Evolutionary conservation across 2,888 invertebrate genomes (phyloP).

Genomic region (Orchesellides sinensis): DNA sequence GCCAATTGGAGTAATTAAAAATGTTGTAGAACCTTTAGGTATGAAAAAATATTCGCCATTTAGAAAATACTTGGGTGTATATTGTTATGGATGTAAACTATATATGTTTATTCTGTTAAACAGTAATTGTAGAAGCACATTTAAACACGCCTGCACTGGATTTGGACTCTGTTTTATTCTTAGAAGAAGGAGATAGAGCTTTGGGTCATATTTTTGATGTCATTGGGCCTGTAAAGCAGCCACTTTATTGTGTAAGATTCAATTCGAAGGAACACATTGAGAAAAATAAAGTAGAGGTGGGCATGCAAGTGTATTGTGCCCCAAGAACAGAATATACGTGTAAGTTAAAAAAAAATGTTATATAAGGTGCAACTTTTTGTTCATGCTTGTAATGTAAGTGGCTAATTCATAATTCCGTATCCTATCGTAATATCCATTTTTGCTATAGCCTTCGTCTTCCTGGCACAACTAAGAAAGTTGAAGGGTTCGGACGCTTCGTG

Average conservation of each 20-base stretch:
- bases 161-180: slow-evolving; percentile 91
- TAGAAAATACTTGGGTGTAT: neutral
- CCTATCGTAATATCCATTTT: slow-evolving; percentile 7
- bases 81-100: neutral
- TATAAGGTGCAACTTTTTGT: no score
- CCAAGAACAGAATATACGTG: slow-evolving; percentile 85
- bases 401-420: neutral
- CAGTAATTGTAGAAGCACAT: slow-evolving; percentile 87
- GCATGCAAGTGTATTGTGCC: slow-evolving; percentile 88
- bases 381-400: slow-evolving; percentile 2
- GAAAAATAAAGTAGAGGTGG: slow-evolving; percentile 82
- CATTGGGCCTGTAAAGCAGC: slow-evolving; percentile 90
- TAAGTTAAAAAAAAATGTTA: no score
- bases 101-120: slow-evolving; percentile 1
- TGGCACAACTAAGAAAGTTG: slow-evolving; percentile 76
- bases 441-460: slow-evolving; percentile 63
- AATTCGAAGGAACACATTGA: slow-evolving; percentile 87
- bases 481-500: slow-evolving; percentile 94
- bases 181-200: slow-evolving; percentile 86
- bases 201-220: slow-evolving; percentile 93
- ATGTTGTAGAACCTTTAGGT: slow-evolving; percentile 86
- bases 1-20: slow-evolving; percentile 85
- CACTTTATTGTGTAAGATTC: slow-evolving; percentile 94
- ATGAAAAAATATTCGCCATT: neutral
- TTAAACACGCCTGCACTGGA: slow-evolving; percentile 88